A percentile compares a stretch with the other conserved stretches of the same genome.
phyloP scores from a whole-genome alignment of 2,888 invertebrate genomes.

The Atethmia centrago region DNA sequence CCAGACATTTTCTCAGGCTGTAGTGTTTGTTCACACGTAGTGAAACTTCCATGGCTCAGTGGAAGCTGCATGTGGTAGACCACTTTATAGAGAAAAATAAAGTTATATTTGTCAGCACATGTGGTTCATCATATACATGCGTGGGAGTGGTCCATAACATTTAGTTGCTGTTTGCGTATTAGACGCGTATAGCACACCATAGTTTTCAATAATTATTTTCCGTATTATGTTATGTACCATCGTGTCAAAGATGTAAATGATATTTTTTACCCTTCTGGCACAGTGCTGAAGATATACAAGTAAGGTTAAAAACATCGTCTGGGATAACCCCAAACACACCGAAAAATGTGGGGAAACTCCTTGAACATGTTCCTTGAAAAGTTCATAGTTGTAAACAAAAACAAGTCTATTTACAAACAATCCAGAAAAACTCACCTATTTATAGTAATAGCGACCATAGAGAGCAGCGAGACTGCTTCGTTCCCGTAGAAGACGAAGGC shows the following conservation, averaged over 20 bases:
- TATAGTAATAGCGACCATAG: constrained; percentile 97
- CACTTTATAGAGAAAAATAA: constrained; percentile 35
- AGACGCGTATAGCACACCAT: constrained; percentile 1
- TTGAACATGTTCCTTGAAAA: constrained; percentile 31
- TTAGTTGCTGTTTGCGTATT: constrained; percentile 39
- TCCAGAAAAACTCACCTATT: constrained; percentile 92
- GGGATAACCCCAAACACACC: constrained; percentile 34
- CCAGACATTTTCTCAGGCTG: constrained; percentile 17
- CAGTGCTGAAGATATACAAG: not conserved
- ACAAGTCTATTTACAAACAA: constrained; percentile 29
- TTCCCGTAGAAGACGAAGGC: constrained; percentile 97
- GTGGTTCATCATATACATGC: constrained; percentile 22
- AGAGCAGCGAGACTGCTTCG: constrained; percentile 96
- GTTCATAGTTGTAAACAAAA: constrained; percentile 36
- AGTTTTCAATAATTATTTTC: constrained; percentile 4
- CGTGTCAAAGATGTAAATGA: not conserved
- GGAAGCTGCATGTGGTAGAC: constrained; percentile 27
- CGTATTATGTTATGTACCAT: not conserved
- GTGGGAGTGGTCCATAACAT: constrained; percentile 8
- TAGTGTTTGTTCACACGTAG: constrained; percentile 5
- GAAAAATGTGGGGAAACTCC: constrained; percentile 19
- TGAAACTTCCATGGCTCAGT: constrained; percentile 14
- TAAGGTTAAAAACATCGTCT: constrained; percentile 21
- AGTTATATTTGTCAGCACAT: constrained; percentile 28
- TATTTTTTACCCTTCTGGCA: not conserved